Evolutionary conservation across 2,113 vertebrate species (phyloP), one percentile per base, ranked within the genome.

Genomic region (Crypturellus undulatus): DNA sequence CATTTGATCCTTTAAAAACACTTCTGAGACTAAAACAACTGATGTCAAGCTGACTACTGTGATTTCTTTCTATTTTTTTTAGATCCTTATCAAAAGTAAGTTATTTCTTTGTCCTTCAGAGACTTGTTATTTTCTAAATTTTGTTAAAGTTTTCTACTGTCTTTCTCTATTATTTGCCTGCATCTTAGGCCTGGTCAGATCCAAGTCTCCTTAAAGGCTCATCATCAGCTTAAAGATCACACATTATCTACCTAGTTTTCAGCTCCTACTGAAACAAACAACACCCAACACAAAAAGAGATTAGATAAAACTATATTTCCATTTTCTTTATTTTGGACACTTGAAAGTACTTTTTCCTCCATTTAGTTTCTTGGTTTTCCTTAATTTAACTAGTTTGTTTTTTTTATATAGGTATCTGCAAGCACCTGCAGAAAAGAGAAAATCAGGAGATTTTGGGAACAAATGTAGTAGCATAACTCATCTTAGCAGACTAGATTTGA

Each of bases 1-100:
- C 60, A 94, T 95, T 82, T 96, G 94, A 97, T 96, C 95, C 93
- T 97, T 95, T 97, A 91, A 97, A 97, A 98, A 96, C 72, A 84
- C 67, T 95, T 95, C 84, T 84, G 75, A 91, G 84, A 92, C 28
- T 97, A 97, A 96, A 97, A 84, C 14, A 93, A 85, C 86, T 95
- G 43, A 92, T 96, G 94, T 96, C 94, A 97, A 94, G 97, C 90
- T 95, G 93, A 83, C 90, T 94, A 60, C 78, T 94, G 92, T 97
- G 96, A 97, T 97, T 97, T 97, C 73, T 93, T 95, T 84, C 93
- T 92, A 95, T 97, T 95, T 78, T 78, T 94, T 97, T 96, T 92
- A 96, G 83, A 96, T 91, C 43, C 40, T 94, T 97, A 96, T 92
- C 51, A 87, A 90, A 96, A 97, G 93, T 96, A 96, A 96, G 78